phyloP scores from a whole-genome alignment of 2,888 invertebrate species.

The Drosophila siamana region DNA sequence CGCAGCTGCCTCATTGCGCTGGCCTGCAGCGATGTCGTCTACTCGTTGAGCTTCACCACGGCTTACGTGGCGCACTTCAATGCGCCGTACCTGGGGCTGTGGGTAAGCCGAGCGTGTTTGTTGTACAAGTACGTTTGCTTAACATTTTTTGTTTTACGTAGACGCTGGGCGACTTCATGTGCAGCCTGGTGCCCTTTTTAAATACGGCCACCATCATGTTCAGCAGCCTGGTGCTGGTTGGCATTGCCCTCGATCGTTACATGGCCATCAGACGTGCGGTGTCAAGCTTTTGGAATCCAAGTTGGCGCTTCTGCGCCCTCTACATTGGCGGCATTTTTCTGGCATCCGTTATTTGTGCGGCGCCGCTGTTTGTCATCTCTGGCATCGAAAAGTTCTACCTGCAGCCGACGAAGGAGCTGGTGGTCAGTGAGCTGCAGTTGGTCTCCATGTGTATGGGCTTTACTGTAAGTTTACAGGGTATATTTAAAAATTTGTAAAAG shows the following conservation, averaged over 20 bases:
- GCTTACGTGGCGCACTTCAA: conserved; percentile 79
- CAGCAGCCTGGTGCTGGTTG: conserved; percentile 86
- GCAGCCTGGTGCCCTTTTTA: conserved; percentile 86
- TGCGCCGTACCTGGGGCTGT: conserved; percentile 74
- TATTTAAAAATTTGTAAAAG: too few relatives aligned
- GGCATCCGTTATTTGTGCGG: conserved; percentile 84
- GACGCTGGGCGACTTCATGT: conserved; percentile 86
- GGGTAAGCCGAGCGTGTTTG: conserved; percentile 73
- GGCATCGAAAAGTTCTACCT: conserved; percentile 69
- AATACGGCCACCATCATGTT: conserved; percentile 86
- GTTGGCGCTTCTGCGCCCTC: conserved; percentile 78
- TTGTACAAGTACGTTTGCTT: too few relatives aligned
- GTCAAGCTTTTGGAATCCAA: conserved; percentile 86
- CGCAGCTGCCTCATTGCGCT: conserved; percentile 86
- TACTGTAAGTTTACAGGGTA: too few relatives aligned
- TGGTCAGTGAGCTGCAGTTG: conserved; percentile 53
- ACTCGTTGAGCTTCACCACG: conserved; percentile 68
- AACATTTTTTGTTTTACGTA: conserved; percentile 49
- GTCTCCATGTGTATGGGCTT: conserved; percentile 79
- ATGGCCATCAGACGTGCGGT: conserved; percentile 85
- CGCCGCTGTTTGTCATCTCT: conserved; percentile 85
- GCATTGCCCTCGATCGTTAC: conserved; percentile 87
- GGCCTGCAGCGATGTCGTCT: conserved; percentile 86
- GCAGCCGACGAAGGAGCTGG: conserved; percentile 28
- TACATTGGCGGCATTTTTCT: conserved; percentile 84